phyloP scores from a whole-genome alignment of 2,888 invertebrate species.

The Hypena proboscidalis region DNA sequence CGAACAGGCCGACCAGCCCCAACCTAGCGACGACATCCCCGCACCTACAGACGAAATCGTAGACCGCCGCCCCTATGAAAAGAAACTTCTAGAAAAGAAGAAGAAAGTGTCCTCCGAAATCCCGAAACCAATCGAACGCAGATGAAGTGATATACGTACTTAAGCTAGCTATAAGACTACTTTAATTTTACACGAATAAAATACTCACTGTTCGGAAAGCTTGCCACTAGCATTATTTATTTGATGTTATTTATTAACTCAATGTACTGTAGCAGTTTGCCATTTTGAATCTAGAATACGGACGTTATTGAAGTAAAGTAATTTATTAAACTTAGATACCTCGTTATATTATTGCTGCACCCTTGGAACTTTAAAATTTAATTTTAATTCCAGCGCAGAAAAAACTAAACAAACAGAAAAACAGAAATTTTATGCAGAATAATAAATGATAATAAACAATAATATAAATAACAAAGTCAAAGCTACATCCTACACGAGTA shows the following conservation, averaged over 20 bases:
- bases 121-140: constrained; percentile 64
- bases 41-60: constrained; percentile 49
- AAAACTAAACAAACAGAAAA: too few species aligned
- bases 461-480: too few species aligned
- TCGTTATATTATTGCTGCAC: neutral
- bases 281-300: constrained; percentile 32
- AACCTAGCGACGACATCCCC: constrained; percentile 50
- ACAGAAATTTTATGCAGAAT: too few species aligned
- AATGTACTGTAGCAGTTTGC: constrained; percentile 32
- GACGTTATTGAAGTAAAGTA: constrained; percentile 36
- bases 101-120: constrained; percentile 68
- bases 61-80: constrained; percentile 68
- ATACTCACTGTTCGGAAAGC: constrained; percentile 42
- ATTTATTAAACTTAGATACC: constrained; percentile 27
- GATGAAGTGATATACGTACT: constrained; percentile 50
- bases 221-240: constrained; percentile 47
- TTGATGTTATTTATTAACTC: constrained; percentile 35
- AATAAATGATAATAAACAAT: too few species aligned
- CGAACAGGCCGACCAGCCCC: constrained; percentile 61
- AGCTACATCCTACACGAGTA: too few species aligned
- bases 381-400: too few species aligned
- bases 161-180: constrained; percentile 34
- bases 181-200: constrained; percentile 29
- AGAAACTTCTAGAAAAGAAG: constrained; percentile 68
- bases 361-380: neutral